phyloP scores from a whole-genome alignment of 2,113 vertebrate genomes.

The Thalassarche chlororhynchos region DNA sequence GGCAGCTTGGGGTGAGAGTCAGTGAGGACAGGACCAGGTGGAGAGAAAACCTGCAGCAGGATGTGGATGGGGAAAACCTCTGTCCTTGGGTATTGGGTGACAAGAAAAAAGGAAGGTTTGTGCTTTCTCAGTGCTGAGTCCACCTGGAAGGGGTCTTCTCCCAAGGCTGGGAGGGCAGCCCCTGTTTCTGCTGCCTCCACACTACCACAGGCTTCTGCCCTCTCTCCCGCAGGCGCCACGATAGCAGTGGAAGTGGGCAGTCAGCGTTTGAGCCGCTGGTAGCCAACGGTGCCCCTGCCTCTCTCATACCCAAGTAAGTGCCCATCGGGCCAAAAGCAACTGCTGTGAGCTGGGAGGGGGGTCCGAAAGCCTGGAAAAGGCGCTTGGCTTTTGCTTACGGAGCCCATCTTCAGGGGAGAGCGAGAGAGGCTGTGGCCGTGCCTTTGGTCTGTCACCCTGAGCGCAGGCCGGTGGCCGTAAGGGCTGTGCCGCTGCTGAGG shows the following conservation, averaged over 20 bases:
- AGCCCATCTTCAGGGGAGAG: background rate
- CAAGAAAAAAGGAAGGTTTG: background rate
- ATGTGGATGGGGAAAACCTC: background rate
- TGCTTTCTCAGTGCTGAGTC: background rate
- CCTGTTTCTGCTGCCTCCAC: background rate
- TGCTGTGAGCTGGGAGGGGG: background rate
- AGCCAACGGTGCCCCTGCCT: conserved; percentile 85
- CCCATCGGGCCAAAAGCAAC: fast-evolving
- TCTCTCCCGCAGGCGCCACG: conserved; percentile 80
- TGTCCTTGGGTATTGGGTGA: background rate
- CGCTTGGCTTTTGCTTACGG: background rate
- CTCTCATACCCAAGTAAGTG: conserved; percentile 92
- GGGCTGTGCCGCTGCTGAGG: background rate
- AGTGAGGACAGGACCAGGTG: background rate
- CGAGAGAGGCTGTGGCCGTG: background rate
- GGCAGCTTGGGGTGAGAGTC: background rate
- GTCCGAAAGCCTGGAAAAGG: background rate
- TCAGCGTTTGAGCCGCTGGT: conserved; percentile 87
- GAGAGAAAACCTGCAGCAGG: background rate
- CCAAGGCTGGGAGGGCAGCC: background rate
- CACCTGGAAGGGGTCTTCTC: background rate
- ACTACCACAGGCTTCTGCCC: background rate
- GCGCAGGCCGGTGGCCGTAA: fast-evolving
- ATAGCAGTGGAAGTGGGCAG: conserved; percentile 87
- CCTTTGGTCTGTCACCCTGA: background rate